Percentiles rank a stretch among this genome's conserved stretches.
phyloP scores from a whole-genome alignment of 2,113 vertebrate species.

The Leucopsar rothschildi region DNA sequence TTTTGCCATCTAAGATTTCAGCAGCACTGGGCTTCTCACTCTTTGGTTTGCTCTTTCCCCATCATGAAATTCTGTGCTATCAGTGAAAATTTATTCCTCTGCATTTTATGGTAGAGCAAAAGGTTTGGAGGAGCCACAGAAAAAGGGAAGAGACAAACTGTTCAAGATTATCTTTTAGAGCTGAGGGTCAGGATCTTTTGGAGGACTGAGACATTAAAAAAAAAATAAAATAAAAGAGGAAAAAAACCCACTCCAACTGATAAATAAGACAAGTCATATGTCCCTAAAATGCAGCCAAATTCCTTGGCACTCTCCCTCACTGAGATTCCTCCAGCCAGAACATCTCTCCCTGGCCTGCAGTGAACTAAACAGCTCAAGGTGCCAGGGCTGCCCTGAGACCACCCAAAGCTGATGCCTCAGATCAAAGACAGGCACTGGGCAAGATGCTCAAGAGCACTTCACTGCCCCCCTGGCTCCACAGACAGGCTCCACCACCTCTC shows the following conservation, averaged over 20 bases:
- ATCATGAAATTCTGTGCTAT: neutral
- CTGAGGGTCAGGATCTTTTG: neutral
- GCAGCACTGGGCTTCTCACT: neutral
- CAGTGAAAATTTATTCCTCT: conserved; percentile 20
- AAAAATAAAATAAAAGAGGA: neutral
- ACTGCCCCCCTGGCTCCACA: rapidly evolving
- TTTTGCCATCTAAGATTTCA: neutral
- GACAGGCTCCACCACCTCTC: neutral
- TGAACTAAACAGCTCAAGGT: neutral
- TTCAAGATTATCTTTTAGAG: neutral
- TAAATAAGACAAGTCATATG: neutral
- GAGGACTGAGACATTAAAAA: neutral
- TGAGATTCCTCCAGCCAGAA: neutral
- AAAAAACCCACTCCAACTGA: neutral
- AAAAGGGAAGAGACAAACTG: neutral
- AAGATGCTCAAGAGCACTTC: neutral
- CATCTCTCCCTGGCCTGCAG: neutral
- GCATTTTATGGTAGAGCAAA: neutral
- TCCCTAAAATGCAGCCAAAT: neutral
- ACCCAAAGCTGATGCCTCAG: neutral
- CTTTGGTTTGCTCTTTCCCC: neutral
- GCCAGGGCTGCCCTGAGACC: neutral
- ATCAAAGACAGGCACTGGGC: rapidly evolving
- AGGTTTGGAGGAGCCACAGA: neutral
- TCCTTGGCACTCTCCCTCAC: neutral